phyloP scores from a whole-genome alignment of 2,797 vertebrate species.

The Euthynnus affinis region DNA sequence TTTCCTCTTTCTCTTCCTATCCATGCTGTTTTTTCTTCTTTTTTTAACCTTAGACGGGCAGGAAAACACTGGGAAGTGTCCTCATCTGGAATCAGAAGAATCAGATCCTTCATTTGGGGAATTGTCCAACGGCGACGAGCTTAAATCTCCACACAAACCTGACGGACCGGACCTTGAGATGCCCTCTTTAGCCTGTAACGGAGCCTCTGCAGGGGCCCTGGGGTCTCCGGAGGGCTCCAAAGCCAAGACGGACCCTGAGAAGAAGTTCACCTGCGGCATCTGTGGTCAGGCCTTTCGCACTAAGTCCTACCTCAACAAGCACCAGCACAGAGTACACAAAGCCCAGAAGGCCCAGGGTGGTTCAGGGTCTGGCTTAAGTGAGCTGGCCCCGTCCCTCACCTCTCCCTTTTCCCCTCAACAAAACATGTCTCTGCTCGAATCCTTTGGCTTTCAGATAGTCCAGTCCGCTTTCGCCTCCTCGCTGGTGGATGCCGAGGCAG shows the following conservation, averaged over 20 bases:
- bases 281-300: constrained; percentile 99
- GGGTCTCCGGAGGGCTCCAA: constrained; percentile 90
- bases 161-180: constrained; percentile 80
- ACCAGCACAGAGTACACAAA: constrained; percentile 98
- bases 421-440: constrained; percentile 99
- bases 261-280: constrained; percentile 95
- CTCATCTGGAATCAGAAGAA: constrained; percentile 97
- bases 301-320: constrained; percentile 99
- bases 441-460: constrained; percentile 99
- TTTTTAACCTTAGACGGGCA: constrained; percentile 88
- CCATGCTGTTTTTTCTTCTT: constrained; percentile 36
- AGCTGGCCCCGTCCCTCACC: constrained; percentile 89
- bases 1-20: constrained; percentile 28
- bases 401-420: constrained; percentile 98
- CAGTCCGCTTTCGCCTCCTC: constrained; percentile 99
- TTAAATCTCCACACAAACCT: constrained; percentile 93
- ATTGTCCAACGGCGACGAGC: constrained; percentile 93
- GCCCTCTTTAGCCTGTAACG: constrained; percentile 82
- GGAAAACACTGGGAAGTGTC: constrained; percentile 92
- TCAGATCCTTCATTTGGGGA: constrained; percentile 95
- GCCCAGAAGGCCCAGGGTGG: constrained; percentile 87
- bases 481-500: constrained; percentile 94
- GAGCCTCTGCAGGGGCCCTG: constrained; percentile 70
- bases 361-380: constrained; percentile 85
- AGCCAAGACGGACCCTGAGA: constrained; percentile 92